Conservation (phyloP, 2,797 vertebrate species). For the Syndactyla subalaris region DNA sequence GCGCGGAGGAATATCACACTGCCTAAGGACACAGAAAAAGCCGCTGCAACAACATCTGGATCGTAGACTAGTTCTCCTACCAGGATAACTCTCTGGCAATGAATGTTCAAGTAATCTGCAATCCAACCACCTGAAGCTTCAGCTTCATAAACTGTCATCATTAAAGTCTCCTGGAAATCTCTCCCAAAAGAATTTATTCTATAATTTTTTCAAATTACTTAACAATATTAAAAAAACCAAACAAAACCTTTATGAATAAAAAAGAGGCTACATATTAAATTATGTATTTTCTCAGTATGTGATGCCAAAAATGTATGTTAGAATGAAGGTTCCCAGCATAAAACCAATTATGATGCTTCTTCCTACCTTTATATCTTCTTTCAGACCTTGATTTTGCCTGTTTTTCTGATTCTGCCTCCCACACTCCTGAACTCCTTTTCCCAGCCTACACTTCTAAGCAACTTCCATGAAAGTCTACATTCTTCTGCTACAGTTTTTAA, state of each 20-base stretch:
- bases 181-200: not conserved
- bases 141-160: not conserved
- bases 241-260: not conserved
- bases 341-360: not conserved
- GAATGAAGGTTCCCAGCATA: not conserved
- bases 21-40: not conserved
- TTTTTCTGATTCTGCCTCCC: not conserved
- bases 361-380: not conserved
- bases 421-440: not conserved
- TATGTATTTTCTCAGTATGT: not conserved
- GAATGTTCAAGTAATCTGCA: not conserved
- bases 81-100: not conserved
- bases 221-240: not conserved
- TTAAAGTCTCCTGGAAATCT: not conserved
- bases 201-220: not conserved
- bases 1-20: not conserved
- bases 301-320: not conserved
- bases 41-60: not conserved
- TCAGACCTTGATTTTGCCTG: not conserved
- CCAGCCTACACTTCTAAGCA: not conserved
- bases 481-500: not conserved
- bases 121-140: not conserved
- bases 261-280: not conserved
- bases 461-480: not conserved
- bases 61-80: not conserved